Conservation (phyloP, 1,140 invertebrate genomes). For the Drosophila santomea region DNA sequence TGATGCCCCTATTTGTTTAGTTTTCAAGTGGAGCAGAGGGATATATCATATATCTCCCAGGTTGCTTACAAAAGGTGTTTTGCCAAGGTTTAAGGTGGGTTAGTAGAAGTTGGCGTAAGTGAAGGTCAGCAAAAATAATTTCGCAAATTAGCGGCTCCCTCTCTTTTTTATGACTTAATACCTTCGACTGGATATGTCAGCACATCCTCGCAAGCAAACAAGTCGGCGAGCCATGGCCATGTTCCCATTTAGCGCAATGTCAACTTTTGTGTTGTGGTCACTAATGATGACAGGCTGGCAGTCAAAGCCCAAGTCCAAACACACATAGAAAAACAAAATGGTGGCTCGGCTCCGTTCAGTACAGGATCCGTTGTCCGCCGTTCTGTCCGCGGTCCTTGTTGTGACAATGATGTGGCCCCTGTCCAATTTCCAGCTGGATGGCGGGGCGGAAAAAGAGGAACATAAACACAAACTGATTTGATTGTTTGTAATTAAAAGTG, state of each 20-base stretch:
- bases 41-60: conserved; percentile 19
- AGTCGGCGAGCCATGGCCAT: conserved; percentile 19
- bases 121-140: conserved; percentile 39
- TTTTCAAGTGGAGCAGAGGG: conserved; percentile 19
- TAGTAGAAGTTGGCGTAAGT: neutral
- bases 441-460: conserved; percentile 27
- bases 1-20: conserved; percentile 42
- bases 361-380: neutral
- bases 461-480: conserved; percentile 79
- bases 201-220: conserved; percentile 11
- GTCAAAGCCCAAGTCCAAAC: conserved; percentile 60
- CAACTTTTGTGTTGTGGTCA: conserved; percentile 79
- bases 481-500: conserved; percentile 83
- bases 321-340: conserved; percentile 28
- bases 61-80: neutral
- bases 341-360: conserved; percentile 1
- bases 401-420: conserved; percentile 50
- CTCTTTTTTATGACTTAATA: conserved; percentile 76
- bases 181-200: conserved; percentile 45
- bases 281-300: conserved; percentile 77
- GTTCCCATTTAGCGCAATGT: conserved; percentile 76
- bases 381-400: conserved; percentile 16
- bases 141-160: conserved; percentile 64
- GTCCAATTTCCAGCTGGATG: conserved; percentile 8
- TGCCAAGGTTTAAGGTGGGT: no score